Evolutionary conservation across 2,888 invertebrate species (phyloP).

Genomic region (Limnephilus rhombicus): DNA sequence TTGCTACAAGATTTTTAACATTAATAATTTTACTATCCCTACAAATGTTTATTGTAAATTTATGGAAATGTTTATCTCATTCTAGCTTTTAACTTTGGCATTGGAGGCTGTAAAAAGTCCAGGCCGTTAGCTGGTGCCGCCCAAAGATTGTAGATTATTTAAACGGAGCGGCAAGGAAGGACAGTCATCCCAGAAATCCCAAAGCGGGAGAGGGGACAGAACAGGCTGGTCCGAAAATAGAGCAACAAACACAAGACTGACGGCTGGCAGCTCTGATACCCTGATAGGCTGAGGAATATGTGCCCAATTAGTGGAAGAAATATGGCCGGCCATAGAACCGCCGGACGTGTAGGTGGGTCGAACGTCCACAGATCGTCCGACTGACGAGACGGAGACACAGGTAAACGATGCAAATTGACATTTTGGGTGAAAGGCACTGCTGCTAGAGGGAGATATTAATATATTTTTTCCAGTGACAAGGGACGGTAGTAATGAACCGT

Average conservation of each 20-base stretch:
- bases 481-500: slow-evolving; percentile 1
- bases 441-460: background rate
- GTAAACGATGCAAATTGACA: slow-evolving; percentile 51
- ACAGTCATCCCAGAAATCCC: background rate
- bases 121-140: slow-evolving; percentile 29
- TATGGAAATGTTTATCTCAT: background rate
- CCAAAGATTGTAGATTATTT: slow-evolving; percentile 47
- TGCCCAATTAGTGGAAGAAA: slow-evolving; percentile 64
- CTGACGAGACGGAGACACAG: slow-evolving; percentile 14
- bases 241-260: slow-evolving; percentile 54
- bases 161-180: background rate
- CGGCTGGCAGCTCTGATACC: slow-evolving; percentile 53
- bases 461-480: background rate
- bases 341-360: background rate
- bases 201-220: background rate
- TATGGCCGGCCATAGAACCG: slow-evolving; percentile 45
- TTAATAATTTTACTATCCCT: background rate
- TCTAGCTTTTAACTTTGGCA: background rate
- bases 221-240: slow-evolving; percentile 46
- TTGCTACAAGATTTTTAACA: no score
- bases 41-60: background rate
- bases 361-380: background rate
- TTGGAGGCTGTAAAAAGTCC: slow-evolving; percentile 31
- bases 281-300: slow-evolving; percentile 59
- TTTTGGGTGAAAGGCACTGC: background rate